A percentile compares a stretch with the other conserved stretches of the same genome.
Conservation (phyloP, 1,140 invertebrate genomes). For the Camponotus floridanus region DNA sequence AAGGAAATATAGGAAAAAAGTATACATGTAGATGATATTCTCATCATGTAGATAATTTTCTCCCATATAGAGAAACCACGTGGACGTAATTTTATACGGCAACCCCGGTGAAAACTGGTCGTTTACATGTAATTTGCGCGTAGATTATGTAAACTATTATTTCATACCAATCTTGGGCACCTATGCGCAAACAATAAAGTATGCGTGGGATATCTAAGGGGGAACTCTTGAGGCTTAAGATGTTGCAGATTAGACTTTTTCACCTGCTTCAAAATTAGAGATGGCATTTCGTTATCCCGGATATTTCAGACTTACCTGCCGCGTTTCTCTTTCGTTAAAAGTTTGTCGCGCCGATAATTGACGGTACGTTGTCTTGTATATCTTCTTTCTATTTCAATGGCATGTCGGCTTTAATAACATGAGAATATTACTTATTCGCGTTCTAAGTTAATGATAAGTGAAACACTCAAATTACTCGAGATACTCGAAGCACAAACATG, state of each 20-base stretch:
- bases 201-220: constrained; percentile 7
- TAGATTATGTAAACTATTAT: constrained; percentile 55
- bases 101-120: constrained; percentile 21
- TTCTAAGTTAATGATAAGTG: constrained; percentile 3
- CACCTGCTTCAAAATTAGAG: constrained; percentile 5
- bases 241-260: not conserved
- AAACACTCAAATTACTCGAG: constrained; percentile 5
- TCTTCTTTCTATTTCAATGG: constrained; percentile 1
- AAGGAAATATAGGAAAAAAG: constrained; percentile 16
- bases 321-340: constrained; percentile 14
- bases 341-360: not conserved
- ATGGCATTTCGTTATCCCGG: not conserved
- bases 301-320: not conserved
- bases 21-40: constrained; percentile 7
- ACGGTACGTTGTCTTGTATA: not conserved
- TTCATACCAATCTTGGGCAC: constrained; percentile 1
- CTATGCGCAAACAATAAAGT: constrained; percentile 30
- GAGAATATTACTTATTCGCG: not conserved
- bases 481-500: not conserved
- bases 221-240: not conserved
- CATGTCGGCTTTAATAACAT: not conserved
- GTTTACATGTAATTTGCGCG: constrained; percentile 42
- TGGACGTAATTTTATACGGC: constrained; percentile 21
- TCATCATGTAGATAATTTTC: constrained; percentile 34
- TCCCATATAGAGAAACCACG: constrained; percentile 31